Evolutionary conservation across 2,888 invertebrate species (phyloP).

Genomic region (Ligdia adustata): DNA sequence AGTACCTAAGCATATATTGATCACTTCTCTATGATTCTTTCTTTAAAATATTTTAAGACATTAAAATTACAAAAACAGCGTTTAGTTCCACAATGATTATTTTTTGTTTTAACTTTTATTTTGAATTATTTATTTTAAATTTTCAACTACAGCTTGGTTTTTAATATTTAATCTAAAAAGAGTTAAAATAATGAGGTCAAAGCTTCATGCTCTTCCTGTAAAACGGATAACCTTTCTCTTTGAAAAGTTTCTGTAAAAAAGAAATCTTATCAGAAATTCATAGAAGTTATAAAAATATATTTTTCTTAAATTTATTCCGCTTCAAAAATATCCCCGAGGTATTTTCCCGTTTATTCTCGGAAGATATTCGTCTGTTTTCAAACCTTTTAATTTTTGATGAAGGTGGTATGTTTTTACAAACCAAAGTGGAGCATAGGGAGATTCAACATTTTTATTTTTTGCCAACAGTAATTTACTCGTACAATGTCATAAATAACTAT

Average conservation of each 20-base stretch:
- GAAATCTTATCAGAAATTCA: slow-evolving; percentile 17
- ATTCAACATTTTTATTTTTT: neutral
- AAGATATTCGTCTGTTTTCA: slow-evolving; percentile 1
- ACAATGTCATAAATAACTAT: too few species aligned
- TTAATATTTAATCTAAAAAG: neutral
- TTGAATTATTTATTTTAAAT: too few species aligned
- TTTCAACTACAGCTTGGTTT: too few species aligned
- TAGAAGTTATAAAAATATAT: slow-evolving; percentile 18
- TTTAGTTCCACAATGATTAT: too few species aligned
- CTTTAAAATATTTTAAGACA: too few species aligned
- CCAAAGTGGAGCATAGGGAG: neutral
- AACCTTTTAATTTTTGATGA: slow-evolving; percentile 7
- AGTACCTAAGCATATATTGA: too few species aligned
- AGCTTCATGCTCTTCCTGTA: neutral
- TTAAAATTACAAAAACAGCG: too few species aligned
- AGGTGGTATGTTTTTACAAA: slow-evolving; percentile 3
- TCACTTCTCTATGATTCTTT: too few species aligned
- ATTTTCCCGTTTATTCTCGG: neutral
- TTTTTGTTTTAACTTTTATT: too few species aligned
- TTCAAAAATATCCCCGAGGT: slow-evolving; percentile 4
- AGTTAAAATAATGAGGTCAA: neutral
- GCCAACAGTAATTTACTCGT: too few species aligned
- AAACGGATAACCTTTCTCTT: slow-evolving; percentile 5
- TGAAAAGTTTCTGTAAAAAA: slow-evolving; percentile 8
- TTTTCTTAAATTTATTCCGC: slow-evolving; percentile 14